Evolutionary conservation across 1,140 invertebrate species (phyloP), one percentile per base, ranked within the genome.

Genomic region (Coelopa frigida): DNA sequence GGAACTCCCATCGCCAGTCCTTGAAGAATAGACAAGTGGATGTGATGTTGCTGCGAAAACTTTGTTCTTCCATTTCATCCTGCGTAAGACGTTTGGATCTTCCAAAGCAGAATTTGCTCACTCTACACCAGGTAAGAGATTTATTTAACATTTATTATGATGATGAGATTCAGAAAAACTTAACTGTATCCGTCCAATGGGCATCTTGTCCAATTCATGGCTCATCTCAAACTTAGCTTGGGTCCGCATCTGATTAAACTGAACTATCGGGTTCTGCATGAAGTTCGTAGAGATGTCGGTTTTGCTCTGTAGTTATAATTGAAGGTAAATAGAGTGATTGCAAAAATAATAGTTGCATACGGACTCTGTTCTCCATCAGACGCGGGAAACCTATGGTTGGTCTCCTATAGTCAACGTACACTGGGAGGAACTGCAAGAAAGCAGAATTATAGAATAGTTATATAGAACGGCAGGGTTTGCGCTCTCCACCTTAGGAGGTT

Each of bases 401-500:
- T n/a, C n/a, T n/a, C n/a, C n/a, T n/a, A n/a, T n/a, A n/a, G n/a
- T n/a, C n/a, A n/a, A n/a, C n/a, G n/a, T n/a, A n/a, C n/a, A n/a
- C n/a, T n/a, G n/a, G n/a, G n/a, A n/a, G n/a, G n/a, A n/a, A n/a
- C n/a, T n/a, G n/a, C n/a, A n/a, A n/a, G n/a, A n/a, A n/a, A n/a
- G n/a, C n/a, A n/a, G n/a, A n/a, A n/a, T n/a, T n/a, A n/a, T n/a
- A n/a, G n/a, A n/a, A n/a, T n/a, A n/a, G n/a, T n/a, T n/a, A n/a
- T n/a, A n/a, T n/a, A n/a, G n/a, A n/a, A n/a, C n/a, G n/a, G n/a
- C n/a, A n/a, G n/a, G n/a, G n/a, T n/a, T n/a, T n/a, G n/a, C n/a
- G n/a, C n/a, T n/a, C n/a, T n/a, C n/a, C 72, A 77, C 75, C 60
- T 69, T 70, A 52, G 61, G 55, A 7, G 73, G 79, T 48, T 77